These are phyloP conservation scores for Aromia moschata DNA, from an alignment of 2,888 invertebrate genomes.

Conservation along the genomic window DNA sequence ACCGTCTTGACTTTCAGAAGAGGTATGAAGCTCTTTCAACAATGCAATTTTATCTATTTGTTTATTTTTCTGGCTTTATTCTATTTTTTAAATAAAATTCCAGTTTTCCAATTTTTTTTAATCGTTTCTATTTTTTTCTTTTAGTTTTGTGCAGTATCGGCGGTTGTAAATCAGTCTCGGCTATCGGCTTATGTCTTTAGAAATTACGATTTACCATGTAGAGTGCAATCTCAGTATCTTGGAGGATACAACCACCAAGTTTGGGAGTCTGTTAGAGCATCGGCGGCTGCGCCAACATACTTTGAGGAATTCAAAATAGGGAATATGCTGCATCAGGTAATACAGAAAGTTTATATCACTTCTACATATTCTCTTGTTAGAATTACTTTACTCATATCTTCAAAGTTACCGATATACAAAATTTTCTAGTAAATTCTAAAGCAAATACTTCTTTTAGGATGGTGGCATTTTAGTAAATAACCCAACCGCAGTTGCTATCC, in stretches of 20 bases:
- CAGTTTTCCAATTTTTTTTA: no score
- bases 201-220: constrained; percentile 80
- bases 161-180: constrained; percentile 78
- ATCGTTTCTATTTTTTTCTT: constrained; percentile 42
- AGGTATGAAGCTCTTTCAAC: no score
- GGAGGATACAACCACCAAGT: constrained; percentile 76
- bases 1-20: no score
- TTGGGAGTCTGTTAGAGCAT: constrained; percentile 89
- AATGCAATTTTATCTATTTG: no score
- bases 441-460: constrained; percentile 68
- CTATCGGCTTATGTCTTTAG: constrained; percentile 85
- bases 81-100: no score
- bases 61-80: no score
- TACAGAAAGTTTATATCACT: no score
- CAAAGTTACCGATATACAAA: no score
- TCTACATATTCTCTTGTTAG: no score
- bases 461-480: constrained; percentile 89
- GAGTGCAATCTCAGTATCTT: constrained; percentile 74
- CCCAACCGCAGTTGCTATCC: constrained; percentile 87
- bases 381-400: no score
- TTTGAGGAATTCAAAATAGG: constrained; percentile 83
- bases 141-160: constrained; percentile 80
- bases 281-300: constrained; percentile 91
- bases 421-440: no score
- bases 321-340: constrained; percentile 74